These are phyloP conservation scores for Aphodius granarius DNA, from an alignment of 2,888 invertebrate species.

Conservation along the genomic window DNA sequence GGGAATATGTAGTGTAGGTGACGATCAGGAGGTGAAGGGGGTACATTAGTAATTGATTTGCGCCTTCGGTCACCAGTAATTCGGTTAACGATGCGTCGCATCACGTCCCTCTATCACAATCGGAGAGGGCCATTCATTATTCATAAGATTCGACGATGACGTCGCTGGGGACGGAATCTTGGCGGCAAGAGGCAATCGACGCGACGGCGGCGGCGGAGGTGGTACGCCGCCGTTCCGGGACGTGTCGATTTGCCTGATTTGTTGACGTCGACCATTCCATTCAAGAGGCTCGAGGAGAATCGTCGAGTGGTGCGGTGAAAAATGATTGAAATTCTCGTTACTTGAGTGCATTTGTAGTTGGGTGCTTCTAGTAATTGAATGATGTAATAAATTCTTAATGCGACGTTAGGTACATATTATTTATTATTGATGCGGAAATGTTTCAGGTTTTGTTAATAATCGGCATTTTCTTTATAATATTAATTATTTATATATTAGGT, in stretches of 20 bases:
- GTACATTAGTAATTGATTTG: conserved; percentile 1
- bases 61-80: conserved; percentile 1
- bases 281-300: neutral
- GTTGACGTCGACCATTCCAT: neutral
- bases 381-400: no score
- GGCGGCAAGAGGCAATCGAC: neutral
- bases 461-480: no score
- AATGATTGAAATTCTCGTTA: no score
- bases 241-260: neutral
- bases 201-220: neutral
- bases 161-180: neutral
- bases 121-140: neutral
- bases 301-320: neutral
- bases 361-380: no score
- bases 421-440: no score
- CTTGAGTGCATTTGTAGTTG: no score
- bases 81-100: neutral
- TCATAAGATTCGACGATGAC: neutral
- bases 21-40: no score
- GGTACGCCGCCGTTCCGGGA: neutral
- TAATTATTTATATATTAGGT: no score
- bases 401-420: no score
- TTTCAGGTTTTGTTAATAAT: no score
- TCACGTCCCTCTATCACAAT: neutral
- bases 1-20: no score